Conservation (phyloP, 2,888 invertebrate species). For the Apamea sordens region DNA sequence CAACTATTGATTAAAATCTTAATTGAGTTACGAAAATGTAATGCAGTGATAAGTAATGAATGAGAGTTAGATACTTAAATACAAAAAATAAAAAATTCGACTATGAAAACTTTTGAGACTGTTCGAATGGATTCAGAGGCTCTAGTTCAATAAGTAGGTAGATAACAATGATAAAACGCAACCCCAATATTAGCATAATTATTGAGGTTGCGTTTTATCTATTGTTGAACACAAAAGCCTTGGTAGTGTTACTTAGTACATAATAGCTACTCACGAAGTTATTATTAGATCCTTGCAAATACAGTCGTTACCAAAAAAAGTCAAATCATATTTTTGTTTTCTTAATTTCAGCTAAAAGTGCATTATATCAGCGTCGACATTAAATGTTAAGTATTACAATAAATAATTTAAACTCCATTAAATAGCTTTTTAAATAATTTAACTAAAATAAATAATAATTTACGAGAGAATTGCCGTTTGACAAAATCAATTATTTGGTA, state of each 20-base stretch:
- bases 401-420: slow-evolving; percentile 61
- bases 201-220: background rate
- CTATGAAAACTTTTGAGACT: background rate
- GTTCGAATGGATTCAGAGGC: background rate
- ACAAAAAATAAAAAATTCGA: background rate
- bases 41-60: slow-evolving; percentile 19
- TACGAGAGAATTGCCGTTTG: slow-evolving; percentile 58
- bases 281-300: background rate
- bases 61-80: background rate
- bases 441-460: slow-evolving; percentile 64
- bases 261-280: background rate
- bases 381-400: slow-evolving; percentile 34
- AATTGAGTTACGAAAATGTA: slow-evolving; percentile 66
- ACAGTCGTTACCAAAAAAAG: background rate
- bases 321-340: slow-evolving; percentile 9
- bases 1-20: slow-evolving; percentile 75
- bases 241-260: background rate
- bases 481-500: slow-evolving; percentile 80
- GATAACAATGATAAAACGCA: no score
- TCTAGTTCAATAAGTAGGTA: background rate
- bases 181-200: no score
- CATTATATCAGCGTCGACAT: slow-evolving; percentile 29
- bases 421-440: slow-evolving; percentile 58
- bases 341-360: slow-evolving; percentile 24
- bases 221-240: background rate